phyloP scores from a whole-genome alignment of 2,113 vertebrate genomes.

The Gymnogyps californianus region DNA sequence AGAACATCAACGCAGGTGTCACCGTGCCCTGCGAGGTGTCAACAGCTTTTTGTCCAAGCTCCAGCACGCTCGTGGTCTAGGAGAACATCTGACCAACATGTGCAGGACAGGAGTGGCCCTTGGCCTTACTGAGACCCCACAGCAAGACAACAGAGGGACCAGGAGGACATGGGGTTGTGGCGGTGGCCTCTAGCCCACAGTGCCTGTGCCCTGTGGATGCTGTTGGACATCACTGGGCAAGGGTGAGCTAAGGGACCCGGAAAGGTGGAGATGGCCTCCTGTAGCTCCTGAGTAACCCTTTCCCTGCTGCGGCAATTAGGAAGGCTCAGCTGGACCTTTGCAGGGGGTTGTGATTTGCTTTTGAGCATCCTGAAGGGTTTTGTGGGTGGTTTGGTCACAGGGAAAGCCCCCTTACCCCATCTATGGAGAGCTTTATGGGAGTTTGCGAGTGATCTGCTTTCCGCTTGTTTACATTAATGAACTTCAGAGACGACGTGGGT shows the following conservation, averaged over 20 bases:
- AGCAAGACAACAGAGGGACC: neutral
- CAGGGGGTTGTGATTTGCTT: neutral
- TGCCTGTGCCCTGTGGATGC: neutral
- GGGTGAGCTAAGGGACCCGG: too few species aligned
- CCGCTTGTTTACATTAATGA: neutral
- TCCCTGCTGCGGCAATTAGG: neutral
- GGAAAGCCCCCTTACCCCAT: neutral
- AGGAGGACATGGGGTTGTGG: neutral
- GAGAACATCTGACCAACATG: neutral
- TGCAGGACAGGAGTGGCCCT: neutral
- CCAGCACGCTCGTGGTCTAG: neutral
- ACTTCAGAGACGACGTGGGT: too few species aligned
- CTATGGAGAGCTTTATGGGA: neutral
- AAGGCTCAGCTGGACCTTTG: neutral
- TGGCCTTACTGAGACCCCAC: neutral
- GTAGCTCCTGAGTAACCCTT: neutral
- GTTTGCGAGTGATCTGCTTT: neutral
- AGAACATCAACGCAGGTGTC: neutral
- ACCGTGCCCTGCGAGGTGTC: neutral
- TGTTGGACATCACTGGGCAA: fast-evolving
- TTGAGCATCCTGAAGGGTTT: neutral
- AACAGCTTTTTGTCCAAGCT: neutral
- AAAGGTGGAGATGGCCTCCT: neutral
- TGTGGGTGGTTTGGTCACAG: neutral
- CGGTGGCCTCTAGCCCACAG: neutral